phyloP scores from a whole-genome alignment of 2,888 invertebrate species.

The Andrena hattorfiana region DNA sequence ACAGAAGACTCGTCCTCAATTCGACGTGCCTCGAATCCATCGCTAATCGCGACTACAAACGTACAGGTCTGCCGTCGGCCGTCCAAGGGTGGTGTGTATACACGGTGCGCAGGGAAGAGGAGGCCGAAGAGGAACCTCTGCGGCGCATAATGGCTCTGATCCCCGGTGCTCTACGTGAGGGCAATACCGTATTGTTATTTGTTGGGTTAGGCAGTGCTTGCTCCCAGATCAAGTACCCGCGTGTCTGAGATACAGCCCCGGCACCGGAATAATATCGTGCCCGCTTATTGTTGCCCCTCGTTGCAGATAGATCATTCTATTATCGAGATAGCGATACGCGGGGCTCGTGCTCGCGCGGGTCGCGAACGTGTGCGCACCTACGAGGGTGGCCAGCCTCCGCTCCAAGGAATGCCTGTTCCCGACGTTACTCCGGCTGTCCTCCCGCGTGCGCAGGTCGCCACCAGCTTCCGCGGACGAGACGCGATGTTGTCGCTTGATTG shows the following conservation, averaged over 20 bases:
- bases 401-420: neutral
- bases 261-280: conserved; percentile 76
- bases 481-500: conserved; percentile 43
- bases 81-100: conserved; percentile 50
- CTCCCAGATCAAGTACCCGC: conserved; percentile 77
- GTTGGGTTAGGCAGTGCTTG: conserved; percentile 76
- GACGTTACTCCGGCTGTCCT: neutral
- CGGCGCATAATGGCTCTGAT: conserved; percentile 76
- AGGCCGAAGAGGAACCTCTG: conserved; percentile 46
- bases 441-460: neutral
- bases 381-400: neutral
- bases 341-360: neutral
- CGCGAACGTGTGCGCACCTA: neutral
- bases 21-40: conserved; percentile 3
- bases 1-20: neutral
- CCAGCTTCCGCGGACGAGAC: conserved; percentile 23
- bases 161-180: conserved; percentile 77
- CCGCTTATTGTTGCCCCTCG: conserved; percentile 76
- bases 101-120: conserved; percentile 44
- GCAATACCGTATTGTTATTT: conserved; percentile 81
- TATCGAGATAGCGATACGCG: conserved; percentile 76
- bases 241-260: conserved; percentile 72
- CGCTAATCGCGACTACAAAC: neutral
- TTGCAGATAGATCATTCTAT: conserved; percentile 79
- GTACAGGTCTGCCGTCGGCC: conserved; percentile 69